Evolutionary conservation across 2,113 vertebrate species (phyloP), one percentile per base, ranked within the genome.

Genomic region (Hippopotamus amphibius): DNA sequence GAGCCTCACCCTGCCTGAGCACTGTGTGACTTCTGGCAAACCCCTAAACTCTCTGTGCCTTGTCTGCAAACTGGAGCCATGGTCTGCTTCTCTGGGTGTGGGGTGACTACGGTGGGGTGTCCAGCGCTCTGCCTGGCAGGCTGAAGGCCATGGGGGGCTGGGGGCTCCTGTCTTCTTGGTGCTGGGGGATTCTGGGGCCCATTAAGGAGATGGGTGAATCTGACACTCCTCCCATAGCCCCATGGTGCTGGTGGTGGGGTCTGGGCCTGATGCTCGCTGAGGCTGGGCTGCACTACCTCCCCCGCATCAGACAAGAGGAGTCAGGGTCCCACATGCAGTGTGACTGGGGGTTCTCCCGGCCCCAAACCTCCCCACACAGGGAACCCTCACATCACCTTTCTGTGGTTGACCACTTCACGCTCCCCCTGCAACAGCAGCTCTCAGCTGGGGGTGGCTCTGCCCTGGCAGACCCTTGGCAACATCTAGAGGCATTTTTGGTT

Each of bases 201-300:
- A 0, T 57, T 14, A n/a, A 28, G 13, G 28, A 59, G 41, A 2
- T 19, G 6, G 6, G 21, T 63, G 43, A 68, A 28, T 26, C 6
- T 9, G 33, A 41, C 0, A 0, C 21, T 10, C 55, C 7, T 6
- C 65, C 0, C 0, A 3, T 3, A 21, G 30, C 22, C 24, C 43
- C 4, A 0, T 41, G 41, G 43, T 19, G 14, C 21, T 12, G 13
- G 57, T 17, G 17, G 77, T 2, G 14, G 33, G 33, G 6, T 41
- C 17, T 14, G 69, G 24, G 26, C 53, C 53, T 48, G 24, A 71
- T 3, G 19, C 89, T 41, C 3, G 3, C 30, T 15, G 30, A 48
- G 28, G 8, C 77, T 13, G 41, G 77, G 19, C 71, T 61, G 43
- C 30, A n/a, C 28, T 71, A 59, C 0, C 2, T 30, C 4, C 41